Evolutionary conservation across 2,888 invertebrate genomes (phyloP).

Genomic region (Saturnia pavonia): DNA sequence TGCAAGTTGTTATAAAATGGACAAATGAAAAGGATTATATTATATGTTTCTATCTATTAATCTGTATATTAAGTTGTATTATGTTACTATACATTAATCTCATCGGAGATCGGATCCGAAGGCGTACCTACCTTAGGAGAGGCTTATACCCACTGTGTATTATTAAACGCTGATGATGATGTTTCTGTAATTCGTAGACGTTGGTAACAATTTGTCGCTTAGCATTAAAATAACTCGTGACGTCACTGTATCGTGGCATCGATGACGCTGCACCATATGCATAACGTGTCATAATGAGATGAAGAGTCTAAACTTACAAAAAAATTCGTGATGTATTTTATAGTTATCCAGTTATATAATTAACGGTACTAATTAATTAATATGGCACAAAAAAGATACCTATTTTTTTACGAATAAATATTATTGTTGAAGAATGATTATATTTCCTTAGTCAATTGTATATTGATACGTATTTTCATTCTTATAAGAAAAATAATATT

Average conservation of each 20-base stretch:
- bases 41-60: no score
- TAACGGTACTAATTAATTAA: no score
- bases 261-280: background rate
- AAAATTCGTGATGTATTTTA: background rate
- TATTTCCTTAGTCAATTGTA: background rate
- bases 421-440: background rate
- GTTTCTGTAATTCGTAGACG: background rate
- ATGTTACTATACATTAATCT: no score
- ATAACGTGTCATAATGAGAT: background rate
- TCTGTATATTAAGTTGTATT: no score
- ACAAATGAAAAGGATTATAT: background rate
- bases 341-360: background rate
- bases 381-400: background rate
- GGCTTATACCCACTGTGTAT: no score
- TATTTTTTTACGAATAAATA: background rate
- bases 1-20: background rate
- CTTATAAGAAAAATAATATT: background rate
- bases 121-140: no score
- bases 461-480: background rate
- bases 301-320: constrained; percentile 1
- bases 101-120: no score
- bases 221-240: background rate
- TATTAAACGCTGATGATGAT: background rate
- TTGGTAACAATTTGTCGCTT: background rate
- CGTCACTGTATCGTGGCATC: background rate